Evolutionary conservation across 2,797 vertebrate genomes (phyloP), one percentile per base, ranked within the genome.

Genomic region (Urophycis tenuis): DNA sequence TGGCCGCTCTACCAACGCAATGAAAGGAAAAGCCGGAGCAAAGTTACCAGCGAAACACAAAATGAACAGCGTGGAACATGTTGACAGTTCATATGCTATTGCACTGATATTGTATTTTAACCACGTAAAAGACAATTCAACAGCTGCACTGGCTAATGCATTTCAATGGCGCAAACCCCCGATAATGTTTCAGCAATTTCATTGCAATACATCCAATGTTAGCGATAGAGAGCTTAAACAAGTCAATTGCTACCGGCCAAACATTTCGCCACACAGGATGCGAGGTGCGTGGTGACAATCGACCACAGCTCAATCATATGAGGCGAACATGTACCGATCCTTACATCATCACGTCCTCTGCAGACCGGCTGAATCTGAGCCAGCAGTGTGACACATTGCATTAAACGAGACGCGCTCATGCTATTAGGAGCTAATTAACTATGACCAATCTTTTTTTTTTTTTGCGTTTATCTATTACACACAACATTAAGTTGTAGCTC

Each of bases 351-450:
- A 29, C 45, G 12, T 71, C 71, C 75, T 72, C 74, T 39, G 33
- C 67, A 78, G 22, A 74, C 39, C 25, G 45, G 72, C 36, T 73
- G 11, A 74, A 77, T 64, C 60, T 67, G n/a, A 0, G 15, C n/a
- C 60, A 67, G 60, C 12, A 11, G 9, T 73, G 75, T 79, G 25
- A 76, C 64, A 78, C 76, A 74, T 77, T 77, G 80, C 80, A 72
- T 81, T 80, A 83, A 33, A 78, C 75, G 49, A 22, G 41, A 77
- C 29, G 32, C 35, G 72, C n/a, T 78, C 31, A 78, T 70, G 53
- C 60, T 49, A 45, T 75, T 78, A 79, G 69, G 73, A 75, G 73
- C 78, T 78, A 77, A 81, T 80, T 76, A 79, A 76, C 81, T 81
- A 74, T 76, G 72, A 75, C 75, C 60, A 39, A 19, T 67, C 81